Percentiles rank a stretch among this genome's conserved stretches.
Evolutionary conservation across 2,888 invertebrate species (phyloP).

Genomic region (Melipona beecheii): DNA sequence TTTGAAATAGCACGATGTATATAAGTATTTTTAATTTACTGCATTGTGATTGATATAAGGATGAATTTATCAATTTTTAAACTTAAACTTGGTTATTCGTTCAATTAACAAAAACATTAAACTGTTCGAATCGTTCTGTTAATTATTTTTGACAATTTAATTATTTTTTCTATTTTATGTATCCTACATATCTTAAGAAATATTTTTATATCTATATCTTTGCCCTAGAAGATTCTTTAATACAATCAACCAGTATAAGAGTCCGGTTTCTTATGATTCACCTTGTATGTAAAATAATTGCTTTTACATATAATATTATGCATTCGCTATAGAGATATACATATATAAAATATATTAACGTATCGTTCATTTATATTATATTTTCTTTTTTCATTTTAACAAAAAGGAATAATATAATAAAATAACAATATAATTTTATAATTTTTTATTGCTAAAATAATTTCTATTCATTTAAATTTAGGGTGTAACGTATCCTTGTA

Average conservation of each 20-base stretch:
- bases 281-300: background rate
- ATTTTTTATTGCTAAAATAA: background rate
- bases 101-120: too few species aligned
- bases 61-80: too few species aligned
- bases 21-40: too few species aligned
- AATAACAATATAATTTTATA: background rate
- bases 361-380: background rate
- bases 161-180: too few species aligned
- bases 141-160: too few species aligned
- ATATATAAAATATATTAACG: background rate
- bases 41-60: too few species aligned
- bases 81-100: too few species aligned
- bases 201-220: too few species aligned
- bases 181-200: too few species aligned
- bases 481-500: conserved; percentile 92
- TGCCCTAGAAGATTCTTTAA: background rate
- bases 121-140: too few species aligned
- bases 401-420: background rate
- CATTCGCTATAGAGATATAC: background rate
- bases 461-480: conserved; percentile 73
- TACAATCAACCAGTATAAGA: background rate
- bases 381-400: background rate
- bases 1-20: too few species aligned
- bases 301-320: background rate
- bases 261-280: background rate